phyloP scores from a whole-genome alignment of 2,113 vertebrate species.

The Ptilorrhoa leucosticta region DNA sequence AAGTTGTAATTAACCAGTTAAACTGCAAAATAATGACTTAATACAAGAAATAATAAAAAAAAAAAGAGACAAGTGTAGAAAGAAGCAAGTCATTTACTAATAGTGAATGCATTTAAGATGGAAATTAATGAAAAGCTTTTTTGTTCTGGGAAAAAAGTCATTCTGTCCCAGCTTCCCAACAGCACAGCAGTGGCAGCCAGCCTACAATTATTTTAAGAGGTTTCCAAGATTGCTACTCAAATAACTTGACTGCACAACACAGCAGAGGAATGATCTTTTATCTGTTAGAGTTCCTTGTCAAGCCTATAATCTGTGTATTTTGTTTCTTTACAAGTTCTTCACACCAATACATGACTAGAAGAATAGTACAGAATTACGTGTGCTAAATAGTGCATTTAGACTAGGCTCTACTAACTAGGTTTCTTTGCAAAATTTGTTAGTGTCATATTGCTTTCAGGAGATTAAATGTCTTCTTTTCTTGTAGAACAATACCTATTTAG shows the following conservation, averaged over 20 bases:
- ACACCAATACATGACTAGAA: neutral
- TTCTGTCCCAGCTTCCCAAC: neutral
- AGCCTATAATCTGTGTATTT: neutral
- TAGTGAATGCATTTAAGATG: neutral
- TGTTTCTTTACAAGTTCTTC: neutral
- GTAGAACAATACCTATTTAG: slow-evolving; percentile 32
- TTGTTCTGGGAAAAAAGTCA: neutral
- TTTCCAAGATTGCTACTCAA: neutral
- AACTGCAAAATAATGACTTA: neutral
- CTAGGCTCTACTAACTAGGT: neutral
- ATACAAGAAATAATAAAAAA: neutral
- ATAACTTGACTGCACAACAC: neutral
- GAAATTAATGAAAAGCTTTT: neutral
- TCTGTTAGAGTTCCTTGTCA: neutral
- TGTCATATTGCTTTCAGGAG: neutral
- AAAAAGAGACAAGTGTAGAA: neutral
- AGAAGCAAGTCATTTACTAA: neutral
- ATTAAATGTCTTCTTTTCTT: neutral
- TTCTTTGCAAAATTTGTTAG: neutral
- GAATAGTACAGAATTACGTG: neutral
- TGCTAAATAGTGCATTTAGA: neutral
- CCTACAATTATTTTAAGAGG: neutral
- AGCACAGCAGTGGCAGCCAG: neutral
- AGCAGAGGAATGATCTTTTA: neutral
- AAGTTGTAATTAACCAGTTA: neutral